Conservation (phyloP, 30 jellyfish, hydroid and myxozoan genomes). For the Turritopsis rubra region DNA sequence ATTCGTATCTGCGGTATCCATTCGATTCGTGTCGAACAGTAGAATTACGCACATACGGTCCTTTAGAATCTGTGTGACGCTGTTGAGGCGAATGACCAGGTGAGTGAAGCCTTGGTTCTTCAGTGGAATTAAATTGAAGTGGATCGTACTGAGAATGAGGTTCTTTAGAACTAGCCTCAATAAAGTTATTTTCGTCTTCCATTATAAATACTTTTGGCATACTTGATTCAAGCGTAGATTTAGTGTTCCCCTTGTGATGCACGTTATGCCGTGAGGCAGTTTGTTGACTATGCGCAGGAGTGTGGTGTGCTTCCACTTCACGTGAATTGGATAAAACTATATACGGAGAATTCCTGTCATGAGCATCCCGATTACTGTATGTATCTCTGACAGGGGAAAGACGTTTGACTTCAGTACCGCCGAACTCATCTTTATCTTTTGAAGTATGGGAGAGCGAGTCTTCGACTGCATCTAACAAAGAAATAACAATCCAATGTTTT, state of each 20-base stretch:
- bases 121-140: background rate
- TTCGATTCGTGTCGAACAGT: background rate
- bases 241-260: background rate
- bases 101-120: background rate
- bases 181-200: background rate
- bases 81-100: background rate
- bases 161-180: background rate
- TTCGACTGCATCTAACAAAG: background rate
- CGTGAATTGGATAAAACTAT: background rate
- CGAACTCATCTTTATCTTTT: background rate
- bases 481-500: no score
- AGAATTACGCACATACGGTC: background rate
- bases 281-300: background rate
- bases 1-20: background rate
- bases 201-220: background rate
- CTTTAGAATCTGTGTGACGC: background rate
- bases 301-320: background rate
- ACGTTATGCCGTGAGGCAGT: background rate
- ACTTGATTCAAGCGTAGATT: background rate
- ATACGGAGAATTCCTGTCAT: background rate
- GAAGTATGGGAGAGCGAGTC: background rate
- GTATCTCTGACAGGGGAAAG: background rate
- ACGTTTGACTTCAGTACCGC: background rate
- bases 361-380: background rate
- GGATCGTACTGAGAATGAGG: background rate